Conservation (phyloP, 2,113 vertebrate species). For the Stomatorhinus ivindoensis region DNA sequence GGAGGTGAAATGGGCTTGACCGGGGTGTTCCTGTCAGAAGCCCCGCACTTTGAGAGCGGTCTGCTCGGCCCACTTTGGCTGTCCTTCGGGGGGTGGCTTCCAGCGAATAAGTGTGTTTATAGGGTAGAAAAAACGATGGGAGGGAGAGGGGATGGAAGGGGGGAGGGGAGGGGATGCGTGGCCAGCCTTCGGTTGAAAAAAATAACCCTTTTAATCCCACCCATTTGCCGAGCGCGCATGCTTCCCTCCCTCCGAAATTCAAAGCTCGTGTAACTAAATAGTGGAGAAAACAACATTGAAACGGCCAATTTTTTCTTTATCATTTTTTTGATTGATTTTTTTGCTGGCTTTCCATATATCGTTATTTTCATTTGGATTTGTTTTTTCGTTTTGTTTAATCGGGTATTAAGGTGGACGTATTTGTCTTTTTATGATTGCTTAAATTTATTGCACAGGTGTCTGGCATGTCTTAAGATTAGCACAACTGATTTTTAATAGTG, state of each 20-base stretch:
- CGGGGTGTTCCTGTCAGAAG: constrained; percentile 59
- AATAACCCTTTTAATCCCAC: constrained; percentile 44
- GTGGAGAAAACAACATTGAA: neutral
- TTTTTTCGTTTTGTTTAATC: neutral
- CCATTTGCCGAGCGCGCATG: constrained; percentile 42
- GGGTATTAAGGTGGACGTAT: neutral
- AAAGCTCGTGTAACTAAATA: constrained; percentile 6
- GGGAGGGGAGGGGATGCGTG: constrained; percentile 48
- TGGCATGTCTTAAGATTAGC: neutral
- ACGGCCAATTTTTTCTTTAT: neutral
- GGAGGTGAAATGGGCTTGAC: constrained; percentile 55
- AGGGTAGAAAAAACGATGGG: constrained; percentile 57
- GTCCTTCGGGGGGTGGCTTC: constrained; percentile 54
- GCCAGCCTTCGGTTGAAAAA: constrained; percentile 48
- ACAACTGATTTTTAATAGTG: neutral
- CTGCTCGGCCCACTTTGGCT: constrained; percentile 64
- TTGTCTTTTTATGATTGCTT: neutral
- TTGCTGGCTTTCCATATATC: neutral
- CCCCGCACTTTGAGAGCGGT: constrained; percentile 40
- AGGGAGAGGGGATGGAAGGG: constrained; percentile 59
- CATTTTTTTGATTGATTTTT: neutral
- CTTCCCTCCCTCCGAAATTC: constrained; percentile 33
- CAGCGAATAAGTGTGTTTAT: constrained; percentile 51
- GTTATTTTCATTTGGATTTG: neutral
- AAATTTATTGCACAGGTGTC: neutral